These are phyloP conservation scores for Apomyelois bistriatella DNA, from an alignment of 2,888 invertebrate species.

Conservation along the genomic window DNA sequence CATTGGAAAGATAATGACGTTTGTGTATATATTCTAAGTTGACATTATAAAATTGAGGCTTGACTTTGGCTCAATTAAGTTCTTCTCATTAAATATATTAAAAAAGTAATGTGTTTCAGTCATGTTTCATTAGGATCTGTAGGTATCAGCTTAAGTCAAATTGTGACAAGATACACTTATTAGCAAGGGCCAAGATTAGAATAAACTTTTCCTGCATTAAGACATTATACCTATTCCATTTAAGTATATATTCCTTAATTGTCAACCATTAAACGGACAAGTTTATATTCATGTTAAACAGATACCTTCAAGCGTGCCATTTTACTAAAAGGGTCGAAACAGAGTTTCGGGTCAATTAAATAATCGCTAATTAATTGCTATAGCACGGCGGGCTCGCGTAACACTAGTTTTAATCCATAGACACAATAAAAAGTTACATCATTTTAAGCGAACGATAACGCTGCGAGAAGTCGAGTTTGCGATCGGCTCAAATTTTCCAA, in stretches of 20 bases:
- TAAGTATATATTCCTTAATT: too few relatives aligned
- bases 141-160: not conserved
- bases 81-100: not conserved
- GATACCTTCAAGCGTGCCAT: too few relatives aligned
- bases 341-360: too few relatives aligned
- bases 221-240: too few relatives aligned
- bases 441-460: not conserved
- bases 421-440: too few relatives aligned
- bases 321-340: too few relatives aligned
- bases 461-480: not conserved
- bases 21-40: conserved; percentile 23
- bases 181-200: not conserved
- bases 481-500: too few relatives aligned
- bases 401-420: too few relatives aligned
- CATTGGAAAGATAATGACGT: conserved; percentile 28
- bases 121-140: not conserved
- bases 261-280: too few relatives aligned
- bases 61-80: conserved; percentile 5
- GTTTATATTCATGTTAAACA: too few relatives aligned
- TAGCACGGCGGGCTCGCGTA: too few relatives aligned
- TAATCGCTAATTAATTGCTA: too few relatives aligned
- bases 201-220: not conserved
- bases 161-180: not conserved
- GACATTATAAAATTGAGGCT: not conserved
- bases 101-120: not conserved